Evolutionary conservation across 2,113 vertebrate species (phyloP), one percentile per base, ranked within the genome.

Genomic region (Hemicordylus capensis): DNA sequence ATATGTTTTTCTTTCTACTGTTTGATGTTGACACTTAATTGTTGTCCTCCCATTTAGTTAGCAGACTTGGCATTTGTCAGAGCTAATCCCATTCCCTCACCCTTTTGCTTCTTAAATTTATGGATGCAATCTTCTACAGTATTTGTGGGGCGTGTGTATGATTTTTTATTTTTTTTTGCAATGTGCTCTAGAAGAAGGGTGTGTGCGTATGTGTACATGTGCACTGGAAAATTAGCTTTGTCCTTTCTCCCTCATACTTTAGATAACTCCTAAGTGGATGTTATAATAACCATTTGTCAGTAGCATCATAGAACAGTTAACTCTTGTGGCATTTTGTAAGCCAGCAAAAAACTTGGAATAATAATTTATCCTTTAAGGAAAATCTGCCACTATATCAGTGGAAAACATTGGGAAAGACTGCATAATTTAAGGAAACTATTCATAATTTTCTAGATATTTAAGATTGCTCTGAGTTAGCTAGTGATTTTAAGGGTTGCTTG

Each of bases 381-480:
- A 86, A 39, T 85, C 84, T 72, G 24, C 73, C 46, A 88, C 80
- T 64, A 86, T 84, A 70, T 34, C 67, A 28, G 37, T 88, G 79
- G 46, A 75, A 20, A 88, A 48, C 85, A n/a, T 48, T 92, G 17
- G 61, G 84, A 85, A 54, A 73, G 37, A 77, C 61, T 28, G 34
- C 85, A 92, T 63, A 85, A 89, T 93, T 92, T 83, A 90, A 89
- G 89, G 85, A 88, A 93, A 87, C 89, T 93, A 76, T 93, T 88
- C 64, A 88, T 91, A 85, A 11, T 72, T 46, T 81, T 73, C 89
- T 85, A 83, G 83, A 86, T 91, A 26, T 92, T 88, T 91, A 88
- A 93, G 34, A 11, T 78, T 72, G 83, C 75, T 93, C 85, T 66
- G 5, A 84, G 87, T 42, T 91, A 85, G n/a, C 88, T n/a, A 54